These are phyloP conservation scores for Pionites leucogaster DNA, from an alignment of 2,113 vertebrate genomes.

Conservation along the genomic window DNA sequence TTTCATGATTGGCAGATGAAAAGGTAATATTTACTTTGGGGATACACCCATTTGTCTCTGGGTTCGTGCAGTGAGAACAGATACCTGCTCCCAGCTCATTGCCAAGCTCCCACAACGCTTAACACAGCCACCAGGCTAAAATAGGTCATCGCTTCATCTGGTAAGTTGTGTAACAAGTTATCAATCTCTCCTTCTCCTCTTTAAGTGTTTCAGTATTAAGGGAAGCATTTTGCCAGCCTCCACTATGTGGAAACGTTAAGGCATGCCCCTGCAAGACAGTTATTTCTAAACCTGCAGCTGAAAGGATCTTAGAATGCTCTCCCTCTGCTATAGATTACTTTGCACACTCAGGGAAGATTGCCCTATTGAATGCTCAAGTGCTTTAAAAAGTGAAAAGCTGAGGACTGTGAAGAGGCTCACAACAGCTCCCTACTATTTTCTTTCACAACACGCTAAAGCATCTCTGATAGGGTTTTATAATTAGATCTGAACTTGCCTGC, in stretches of 20 bases:
- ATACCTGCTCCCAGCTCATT: not conserved
- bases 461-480: not conserved
- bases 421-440: not conserved
- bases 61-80: not conserved
- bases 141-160: slow-evolving; percentile 19
- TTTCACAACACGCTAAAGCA: not conserved
- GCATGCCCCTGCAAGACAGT: slow-evolving; percentile 50
- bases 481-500: not conserved
- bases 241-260: slow-evolving; percentile 10
- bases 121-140: not conserved
- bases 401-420: not conserved
- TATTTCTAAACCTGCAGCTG: slow-evolving; percentile 40
- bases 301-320: not conserved
- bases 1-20: not conserved
- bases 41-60: not conserved
- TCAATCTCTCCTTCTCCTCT: not conserved
- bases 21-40: not conserved
- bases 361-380: not conserved
- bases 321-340: not conserved
- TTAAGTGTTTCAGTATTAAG: slow-evolving; percentile 15
- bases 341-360: not conserved
- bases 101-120: rapidly evolving
- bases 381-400: not conserved
- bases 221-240: slow-evolving; percentile 37
- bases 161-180: slow-evolving; percentile 28